Conservation (phyloP, 2,888 invertebrate species). For the Heliconius erato region DNA sequence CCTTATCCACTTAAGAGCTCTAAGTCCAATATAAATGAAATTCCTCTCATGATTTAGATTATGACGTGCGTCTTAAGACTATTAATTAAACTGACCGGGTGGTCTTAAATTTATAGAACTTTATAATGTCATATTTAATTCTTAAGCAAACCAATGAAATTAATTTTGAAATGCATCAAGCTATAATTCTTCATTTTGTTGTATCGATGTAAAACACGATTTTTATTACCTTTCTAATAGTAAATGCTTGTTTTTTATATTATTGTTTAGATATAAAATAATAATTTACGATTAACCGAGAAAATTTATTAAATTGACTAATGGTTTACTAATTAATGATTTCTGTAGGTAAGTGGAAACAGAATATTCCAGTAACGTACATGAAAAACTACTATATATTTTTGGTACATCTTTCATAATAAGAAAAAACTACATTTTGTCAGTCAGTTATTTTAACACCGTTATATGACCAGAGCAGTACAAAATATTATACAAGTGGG, state of each 20-base stretch:
- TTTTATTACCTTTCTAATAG: slow-evolving; percentile 1
- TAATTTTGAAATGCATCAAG: slow-evolving; percentile 25
- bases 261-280: slow-evolving; percentile 5
- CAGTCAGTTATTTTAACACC: background rate
- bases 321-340: background rate
- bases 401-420: background rate
- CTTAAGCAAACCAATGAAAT: slow-evolving; percentile 29
- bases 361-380: background rate
- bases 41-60: slow-evolving; percentile 77
- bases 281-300: background rate
- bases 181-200: slow-evolving; percentile 27
- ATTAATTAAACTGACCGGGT: slow-evolving; percentile 69
- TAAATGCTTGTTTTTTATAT: slow-evolving; percentile 6
- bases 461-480: background rate
- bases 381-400: background rate
- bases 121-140: slow-evolving; percentile 46
- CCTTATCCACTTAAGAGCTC: slow-evolving; percentile 54
- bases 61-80: slow-evolving; percentile 69
- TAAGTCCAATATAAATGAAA: slow-evolving; percentile 74
- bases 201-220: slow-evolving; percentile 12
- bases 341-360: background rate
- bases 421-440: background rate
- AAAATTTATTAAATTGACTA: background rate
- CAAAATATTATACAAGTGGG: background rate
- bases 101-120: slow-evolving; percentile 59